A percentile compares a stretch with the other conserved stretches of the same genome.
These are phyloP conservation scores for Morpho deidamia DNA, from an alignment of 2,888 invertebrate genomes.

Conservation along the genomic window DNA sequence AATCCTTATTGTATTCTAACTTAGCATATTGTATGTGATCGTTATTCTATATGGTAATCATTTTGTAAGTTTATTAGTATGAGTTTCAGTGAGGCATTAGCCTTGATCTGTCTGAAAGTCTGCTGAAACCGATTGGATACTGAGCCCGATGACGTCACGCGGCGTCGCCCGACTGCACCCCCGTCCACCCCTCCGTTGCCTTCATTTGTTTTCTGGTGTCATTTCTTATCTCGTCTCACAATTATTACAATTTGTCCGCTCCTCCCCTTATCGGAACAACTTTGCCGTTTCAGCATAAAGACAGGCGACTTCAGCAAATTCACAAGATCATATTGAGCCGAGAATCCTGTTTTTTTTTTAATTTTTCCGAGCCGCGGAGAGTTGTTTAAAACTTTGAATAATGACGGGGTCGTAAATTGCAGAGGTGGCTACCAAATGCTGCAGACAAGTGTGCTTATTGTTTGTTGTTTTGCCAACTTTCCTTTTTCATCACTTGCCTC, in stretches of 20 bases:
- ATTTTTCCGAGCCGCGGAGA: conserved; percentile 47
- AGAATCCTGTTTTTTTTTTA: conserved; percentile 54
- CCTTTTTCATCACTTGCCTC: conserved; percentile 50
- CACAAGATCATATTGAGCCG: conserved; percentile 64
- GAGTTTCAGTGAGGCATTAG: not conserved
- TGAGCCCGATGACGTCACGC: conserved; percentile 54
- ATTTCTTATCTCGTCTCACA: conserved; percentile 76
- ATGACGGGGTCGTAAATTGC: conserved; percentile 63
- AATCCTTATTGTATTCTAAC: too few species aligned
- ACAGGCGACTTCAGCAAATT: conserved; percentile 71
- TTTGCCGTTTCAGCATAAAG: conserved; percentile 73
- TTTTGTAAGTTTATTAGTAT: not conserved
- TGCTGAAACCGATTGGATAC: conserved; percentile 35
- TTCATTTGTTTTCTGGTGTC: conserved; percentile 78
- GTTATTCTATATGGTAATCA: not conserved
- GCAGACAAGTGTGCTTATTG: conserved; percentile 47
- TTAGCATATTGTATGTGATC: too few species aligned
- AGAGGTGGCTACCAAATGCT: conserved; percentile 57
- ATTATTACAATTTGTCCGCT: conserved; percentile 78
- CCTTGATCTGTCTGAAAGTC: not conserved
- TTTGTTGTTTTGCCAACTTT: conserved; percentile 62
- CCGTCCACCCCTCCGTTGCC: conserved; percentile 45
- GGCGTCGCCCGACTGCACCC: conserved; percentile 31
- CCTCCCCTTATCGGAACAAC: conserved; percentile 74
- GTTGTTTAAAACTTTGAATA: conserved; percentile 67